phyloP scores from a whole-genome alignment of 2,888 invertebrate genomes.

The Diarsia rubi region DNA sequence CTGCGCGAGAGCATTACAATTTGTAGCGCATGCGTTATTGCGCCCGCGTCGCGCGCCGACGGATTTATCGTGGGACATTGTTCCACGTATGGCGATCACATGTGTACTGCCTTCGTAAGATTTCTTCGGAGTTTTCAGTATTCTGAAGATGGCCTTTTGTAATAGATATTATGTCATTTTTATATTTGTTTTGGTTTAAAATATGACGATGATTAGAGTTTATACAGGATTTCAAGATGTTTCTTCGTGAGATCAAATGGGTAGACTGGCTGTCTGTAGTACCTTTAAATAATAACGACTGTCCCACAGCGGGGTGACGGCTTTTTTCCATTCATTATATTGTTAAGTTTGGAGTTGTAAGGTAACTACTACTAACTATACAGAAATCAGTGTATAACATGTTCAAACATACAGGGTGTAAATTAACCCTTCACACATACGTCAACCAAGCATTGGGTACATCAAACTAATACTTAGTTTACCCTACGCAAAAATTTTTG shows the following conservation, averaged over 20 bases:
- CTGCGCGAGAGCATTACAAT: conserved; percentile 69
- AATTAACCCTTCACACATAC: too few relatives aligned
- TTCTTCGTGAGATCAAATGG: conserved; percentile 1
- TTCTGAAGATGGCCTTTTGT: conserved; percentile 10
- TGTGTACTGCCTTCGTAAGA: conserved; percentile 48
- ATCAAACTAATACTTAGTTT: too few relatives aligned
- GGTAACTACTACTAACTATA: too few relatives aligned
- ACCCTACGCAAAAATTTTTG: too few relatives aligned
- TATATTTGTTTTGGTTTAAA: conserved; percentile 9
- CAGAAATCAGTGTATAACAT: too few relatives aligned
- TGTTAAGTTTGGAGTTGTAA: too few relatives aligned
- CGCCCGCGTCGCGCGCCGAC: conserved; percentile 61
- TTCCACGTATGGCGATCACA: conserved; percentile 67
- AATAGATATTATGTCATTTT: conserved; percentile 17
- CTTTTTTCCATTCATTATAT: not conserved
- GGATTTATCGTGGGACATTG: conserved; percentile 77
- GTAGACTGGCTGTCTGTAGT: not conserved
- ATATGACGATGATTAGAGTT: not conserved
- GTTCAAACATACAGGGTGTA: too few relatives aligned
- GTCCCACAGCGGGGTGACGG: not conserved
- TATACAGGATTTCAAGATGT: not conserved
- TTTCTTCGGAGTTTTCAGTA: conserved; percentile 12
- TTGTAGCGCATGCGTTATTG: conserved; percentile 69
- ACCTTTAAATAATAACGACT: not conserved
- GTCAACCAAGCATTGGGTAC: too few relatives aligned